Evolutionary conservation across 2,113 vertebrate genomes (phyloP).

Genomic region (Sander lucioperca): DNA sequence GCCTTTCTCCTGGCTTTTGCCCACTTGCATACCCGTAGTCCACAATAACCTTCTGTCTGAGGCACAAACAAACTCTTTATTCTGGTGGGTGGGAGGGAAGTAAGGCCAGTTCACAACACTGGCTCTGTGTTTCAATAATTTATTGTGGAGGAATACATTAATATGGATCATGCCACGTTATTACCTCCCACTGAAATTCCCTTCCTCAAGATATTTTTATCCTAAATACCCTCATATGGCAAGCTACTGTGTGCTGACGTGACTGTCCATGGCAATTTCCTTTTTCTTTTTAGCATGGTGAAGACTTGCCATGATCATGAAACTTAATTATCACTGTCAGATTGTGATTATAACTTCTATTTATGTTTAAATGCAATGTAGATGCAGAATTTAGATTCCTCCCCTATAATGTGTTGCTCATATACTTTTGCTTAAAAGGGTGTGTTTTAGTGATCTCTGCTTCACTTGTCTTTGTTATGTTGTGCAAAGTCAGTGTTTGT

Average conservation of each 20-base stretch:
- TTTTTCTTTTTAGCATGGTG: not conserved
- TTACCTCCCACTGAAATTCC: constrained; percentile 46
- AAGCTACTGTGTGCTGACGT: not conserved
- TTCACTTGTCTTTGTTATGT: not conserved
- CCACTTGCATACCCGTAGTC: constrained; percentile 24
- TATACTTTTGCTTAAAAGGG: not conserved
- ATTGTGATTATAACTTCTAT: not conserved
- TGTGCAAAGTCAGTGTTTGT: not conserved
- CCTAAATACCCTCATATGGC: not conserved
- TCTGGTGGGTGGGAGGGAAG: constrained; percentile 36
- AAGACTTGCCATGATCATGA: too few relatives aligned
- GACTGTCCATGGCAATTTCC: not conserved
- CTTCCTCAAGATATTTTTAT: not conserved
- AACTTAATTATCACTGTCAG: too few relatives aligned
- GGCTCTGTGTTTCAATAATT: constrained; percentile 53
- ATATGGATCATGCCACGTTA: constrained; percentile 66
- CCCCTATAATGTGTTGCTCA: not conserved
- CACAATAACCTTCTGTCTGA: constrained; percentile 69
- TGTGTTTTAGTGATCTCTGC: not conserved
- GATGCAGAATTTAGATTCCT: not conserved
- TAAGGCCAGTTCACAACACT: constrained; percentile 49
- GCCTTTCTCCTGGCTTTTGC: constrained; percentile 40
- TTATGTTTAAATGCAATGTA: not conserved
- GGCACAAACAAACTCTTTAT: constrained; percentile 69
- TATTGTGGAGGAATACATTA: constrained; percentile 65